Evolutionary conservation across 1,140 invertebrate species (phyloP), one percentile per base, ranked within the genome.

Genomic region (Drosophila azteca): DNA sequence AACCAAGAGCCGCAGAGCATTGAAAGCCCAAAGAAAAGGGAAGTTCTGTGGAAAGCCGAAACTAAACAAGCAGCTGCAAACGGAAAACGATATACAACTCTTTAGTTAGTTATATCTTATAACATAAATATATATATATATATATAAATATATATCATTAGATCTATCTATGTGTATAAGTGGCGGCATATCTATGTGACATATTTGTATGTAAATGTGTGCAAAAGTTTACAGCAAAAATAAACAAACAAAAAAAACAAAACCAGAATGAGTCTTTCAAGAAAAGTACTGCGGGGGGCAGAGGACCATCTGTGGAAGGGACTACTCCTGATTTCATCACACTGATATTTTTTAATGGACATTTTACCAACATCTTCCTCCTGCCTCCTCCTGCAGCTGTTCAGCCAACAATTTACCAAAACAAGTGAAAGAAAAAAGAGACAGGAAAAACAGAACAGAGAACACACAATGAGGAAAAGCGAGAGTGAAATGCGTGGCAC

Each of bases 121-220:
- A 52, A 69, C 50, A 45, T 61, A 68, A 45, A 31, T 63, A 66
- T 67, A 51, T 49, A 51, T 31, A 49, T 58, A 50, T 17, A 51
- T 58, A 73, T 51, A 45, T 61, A 69, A 41, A 41, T 54, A 66
- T 67, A 51, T 63, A 73, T 29, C 29, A 52, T 55, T 46, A 68
- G 77, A 68, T 80, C 52, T 77, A 58, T 66, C 53, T 72, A 57
- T 68, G 62, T 77, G 68, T 63, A 50, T 79, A 79, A 79, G 80
- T 70, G 65, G 22, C 51, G 65, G 65, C 81, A 85, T 87, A 85
- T 85, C 73, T 58, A 76, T 68, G 70, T 79, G 66, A 78, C 71
- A 81, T 78, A 75, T 78, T 81, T 87, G 77, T 81, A 81, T 87
- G 82, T 78, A 87, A 82, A 71, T 87, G 78, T 78, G 74, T 69